Conservation (phyloP, 2,113 vertebrate genomes). For the Calidris pugnax region DNA sequence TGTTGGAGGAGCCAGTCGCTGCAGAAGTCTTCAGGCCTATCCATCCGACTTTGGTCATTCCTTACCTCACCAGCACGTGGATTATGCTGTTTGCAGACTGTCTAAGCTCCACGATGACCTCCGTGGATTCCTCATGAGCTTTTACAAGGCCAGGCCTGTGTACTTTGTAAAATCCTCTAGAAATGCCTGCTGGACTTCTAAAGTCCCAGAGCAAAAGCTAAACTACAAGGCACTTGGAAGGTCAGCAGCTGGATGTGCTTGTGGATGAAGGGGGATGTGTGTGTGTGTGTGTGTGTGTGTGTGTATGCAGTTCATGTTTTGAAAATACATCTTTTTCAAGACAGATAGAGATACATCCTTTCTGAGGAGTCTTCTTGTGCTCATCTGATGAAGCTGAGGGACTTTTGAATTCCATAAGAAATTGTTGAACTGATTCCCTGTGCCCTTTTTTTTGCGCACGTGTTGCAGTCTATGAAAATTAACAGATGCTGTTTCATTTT, state of each 20-base stretch:
- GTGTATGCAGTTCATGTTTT: background rate
- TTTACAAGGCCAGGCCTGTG: constrained; percentile 45
- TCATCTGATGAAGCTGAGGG: background rate
- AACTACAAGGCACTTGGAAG: background rate
- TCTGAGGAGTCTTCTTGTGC: background rate
- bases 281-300: background rate
- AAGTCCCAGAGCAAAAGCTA: constrained; percentile 34
- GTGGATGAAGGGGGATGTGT: background rate
- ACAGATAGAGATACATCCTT: background rate
- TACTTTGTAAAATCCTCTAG: constrained; percentile 60
- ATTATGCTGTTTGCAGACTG: constrained; percentile 56
- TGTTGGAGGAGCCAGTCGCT: constrained; percentile 28
- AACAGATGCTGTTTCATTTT: constrained; percentile 44
- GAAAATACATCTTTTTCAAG: background rate
- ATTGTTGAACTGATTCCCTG: background rate
- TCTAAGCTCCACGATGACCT: constrained; percentile 56
- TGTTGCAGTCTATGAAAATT: background rate
- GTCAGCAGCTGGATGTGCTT: constrained; percentile 21
- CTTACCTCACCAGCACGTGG: constrained; percentile 42
- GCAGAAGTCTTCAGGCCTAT: constrained; percentile 36
- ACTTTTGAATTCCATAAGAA: background rate
- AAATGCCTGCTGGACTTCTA: constrained; percentile 55
- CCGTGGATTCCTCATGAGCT: constrained; percentile 45
- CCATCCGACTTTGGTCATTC: background rate
- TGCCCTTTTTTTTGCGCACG: background rate